These are phyloP conservation scores for Agriopis leucophaearia DNA, from an alignment of 2,888 invertebrate species.

Conservation along the genomic window DNA sequence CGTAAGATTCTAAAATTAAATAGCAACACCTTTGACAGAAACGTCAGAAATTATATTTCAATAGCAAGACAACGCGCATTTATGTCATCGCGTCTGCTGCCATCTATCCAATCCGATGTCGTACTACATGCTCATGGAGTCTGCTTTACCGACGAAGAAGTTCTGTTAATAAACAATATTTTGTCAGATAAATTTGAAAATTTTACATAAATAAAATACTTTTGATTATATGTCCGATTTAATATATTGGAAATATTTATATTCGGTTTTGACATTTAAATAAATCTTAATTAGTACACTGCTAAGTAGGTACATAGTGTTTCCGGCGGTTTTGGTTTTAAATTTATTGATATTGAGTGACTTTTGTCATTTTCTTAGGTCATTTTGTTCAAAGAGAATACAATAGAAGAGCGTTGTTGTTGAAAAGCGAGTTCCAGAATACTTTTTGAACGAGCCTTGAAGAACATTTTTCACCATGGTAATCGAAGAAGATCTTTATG, in stretches of 20 bases:
- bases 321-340: constrained; percentile 11
- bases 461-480: constrained; percentile 47
- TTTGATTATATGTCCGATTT: too few relatives aligned
- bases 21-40: constrained; percentile 56
- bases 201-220: background rate
- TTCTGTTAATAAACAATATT: background rate
- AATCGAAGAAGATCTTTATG: constrained; percentile 50
- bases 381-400: background rate
- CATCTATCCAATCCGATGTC: constrained; percentile 57
- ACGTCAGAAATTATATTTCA: constrained; percentile 66
- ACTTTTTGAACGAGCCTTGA: constrained; percentile 2
- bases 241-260: background rate
- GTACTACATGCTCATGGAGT: background rate
- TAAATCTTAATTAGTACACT: too few relatives aligned
- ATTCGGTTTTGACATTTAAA: background rate
- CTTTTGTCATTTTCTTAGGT: background rate
- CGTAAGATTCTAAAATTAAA: constrained; percentile 31
- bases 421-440: background rate
- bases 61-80: constrained; percentile 70
- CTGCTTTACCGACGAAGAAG: constrained; percentile 53
- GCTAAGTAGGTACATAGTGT: background rate
- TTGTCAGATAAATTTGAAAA: background rate
- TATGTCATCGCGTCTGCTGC: constrained; percentile 54
- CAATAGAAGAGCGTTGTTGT: too few relatives aligned
- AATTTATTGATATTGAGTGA: background rate